phyloP scores from a whole-genome alignment of 1,140 invertebrate species.

The Notospermus geniculatus region DNA sequence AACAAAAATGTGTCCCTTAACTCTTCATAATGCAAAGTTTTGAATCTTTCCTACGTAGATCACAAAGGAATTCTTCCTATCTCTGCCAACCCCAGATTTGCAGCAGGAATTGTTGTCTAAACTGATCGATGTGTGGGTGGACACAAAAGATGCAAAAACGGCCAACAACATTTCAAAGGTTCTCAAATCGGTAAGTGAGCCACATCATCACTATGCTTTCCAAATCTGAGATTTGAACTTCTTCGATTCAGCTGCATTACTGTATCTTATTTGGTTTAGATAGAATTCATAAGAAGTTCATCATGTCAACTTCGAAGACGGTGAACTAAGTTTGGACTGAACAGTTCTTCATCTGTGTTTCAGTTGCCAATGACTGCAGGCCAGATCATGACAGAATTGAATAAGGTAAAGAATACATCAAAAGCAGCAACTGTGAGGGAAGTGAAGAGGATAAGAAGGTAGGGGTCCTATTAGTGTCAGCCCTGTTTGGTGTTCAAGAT shows the following conservation, averaged over 20 bases:
- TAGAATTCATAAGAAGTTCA: too few relatives aligned
- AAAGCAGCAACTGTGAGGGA: conserved; percentile 62
- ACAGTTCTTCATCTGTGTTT: conserved; percentile 15
- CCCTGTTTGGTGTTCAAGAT: too few relatives aligned
- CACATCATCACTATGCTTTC: too few relatives aligned
- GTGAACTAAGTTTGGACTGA: too few relatives aligned
- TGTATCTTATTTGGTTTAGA: too few relatives aligned
- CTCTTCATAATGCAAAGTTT: background rate
- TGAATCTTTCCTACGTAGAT: conserved; percentile 29
- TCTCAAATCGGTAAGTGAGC: conserved; percentile 70
- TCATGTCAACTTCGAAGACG: too few relatives aligned
- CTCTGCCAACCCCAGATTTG: conserved; percentile 34
- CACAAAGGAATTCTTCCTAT: conserved; percentile 45
- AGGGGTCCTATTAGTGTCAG: background rate
- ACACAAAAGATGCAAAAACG: conserved; percentile 22
- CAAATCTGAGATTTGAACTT: too few relatives aligned
- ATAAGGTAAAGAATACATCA: conserved; percentile 24
- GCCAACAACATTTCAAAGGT: conserved; percentile 60
- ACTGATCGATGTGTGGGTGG: conserved; percentile 50
- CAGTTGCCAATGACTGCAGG: conserved; percentile 58
- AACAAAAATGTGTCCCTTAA: background rate
- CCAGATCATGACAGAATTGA: conserved; percentile 50
- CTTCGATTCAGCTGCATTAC: too few relatives aligned
- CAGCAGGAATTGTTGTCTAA: conserved; percentile 46
- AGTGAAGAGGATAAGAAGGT: conserved; percentile 10